Evolutionary conservation across 2,113 vertebrate species (phyloP).

Genomic region (Balaeniceps rex): DNA sequence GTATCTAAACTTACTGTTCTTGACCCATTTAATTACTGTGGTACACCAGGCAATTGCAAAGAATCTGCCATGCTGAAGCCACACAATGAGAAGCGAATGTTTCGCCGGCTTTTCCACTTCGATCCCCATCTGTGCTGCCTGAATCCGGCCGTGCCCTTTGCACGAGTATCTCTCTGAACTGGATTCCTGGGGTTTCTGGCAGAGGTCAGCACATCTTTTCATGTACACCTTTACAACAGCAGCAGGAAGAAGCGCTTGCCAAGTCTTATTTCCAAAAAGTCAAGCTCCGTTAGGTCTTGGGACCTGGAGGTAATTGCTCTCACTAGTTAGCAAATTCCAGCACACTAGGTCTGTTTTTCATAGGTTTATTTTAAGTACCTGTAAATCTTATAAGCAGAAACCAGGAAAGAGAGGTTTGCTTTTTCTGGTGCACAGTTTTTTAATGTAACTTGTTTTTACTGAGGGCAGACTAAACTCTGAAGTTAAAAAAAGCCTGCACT

Average conservation of each 20-base stretch:
- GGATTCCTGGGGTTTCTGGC: conserved; percentile 66
- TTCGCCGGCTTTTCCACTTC: conserved; percentile 9
- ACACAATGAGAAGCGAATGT: conserved; percentile 33
- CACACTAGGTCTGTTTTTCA: conserved; percentile 66
- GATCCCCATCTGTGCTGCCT: conserved; percentile 43
- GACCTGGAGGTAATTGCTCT: conserved; percentile 65
- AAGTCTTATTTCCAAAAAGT: conserved; percentile 67
- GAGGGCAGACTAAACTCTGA: conserved; percentile 57
- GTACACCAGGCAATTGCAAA: conserved; percentile 57
- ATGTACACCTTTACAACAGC: conserved; percentile 61
- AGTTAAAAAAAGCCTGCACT: not conserved
- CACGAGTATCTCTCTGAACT: conserved; percentile 51
- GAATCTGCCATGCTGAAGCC: conserved; percentile 48
- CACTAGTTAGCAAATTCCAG: conserved; percentile 69
- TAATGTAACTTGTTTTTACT: conserved; percentile 54
- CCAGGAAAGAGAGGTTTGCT: conserved; percentile 56
- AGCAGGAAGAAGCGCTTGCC: conserved; percentile 56
- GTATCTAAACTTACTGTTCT: conserved; percentile 39
- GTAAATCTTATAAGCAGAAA: conserved; percentile 75
- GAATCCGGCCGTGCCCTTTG: conserved; percentile 20
- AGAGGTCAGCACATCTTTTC: conserved; percentile 66
- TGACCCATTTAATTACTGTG: conserved; percentile 57
- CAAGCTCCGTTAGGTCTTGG: conserved; percentile 57
- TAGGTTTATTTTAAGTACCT: conserved; percentile 76
- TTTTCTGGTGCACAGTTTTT: conserved; percentile 48